These are phyloP conservation scores for Cosmia pyralina DNA, from an alignment of 2,888 invertebrate genomes.

Conservation along the genomic window DNA sequence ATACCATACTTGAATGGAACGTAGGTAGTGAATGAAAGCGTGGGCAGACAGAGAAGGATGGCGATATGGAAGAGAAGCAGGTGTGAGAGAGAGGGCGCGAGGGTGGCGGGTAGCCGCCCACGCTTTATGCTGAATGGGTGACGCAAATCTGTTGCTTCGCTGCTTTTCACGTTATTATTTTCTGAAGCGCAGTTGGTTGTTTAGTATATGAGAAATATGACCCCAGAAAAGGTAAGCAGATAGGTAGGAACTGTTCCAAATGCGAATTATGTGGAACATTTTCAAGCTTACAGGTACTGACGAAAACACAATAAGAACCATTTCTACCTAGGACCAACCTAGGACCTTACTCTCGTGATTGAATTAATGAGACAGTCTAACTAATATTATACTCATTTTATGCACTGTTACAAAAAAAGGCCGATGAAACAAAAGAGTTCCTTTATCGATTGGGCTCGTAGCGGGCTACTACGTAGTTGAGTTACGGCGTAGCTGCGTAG, in stretches of 20 bases:
- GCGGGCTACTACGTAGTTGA: slow-evolving; percentile 33
- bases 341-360: background rate
- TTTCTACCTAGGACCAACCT: no score
- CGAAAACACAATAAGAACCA: background rate
- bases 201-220: slow-evolving; percentile 36
- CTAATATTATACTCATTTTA: background rate
- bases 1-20: slow-evolving; percentile 77
- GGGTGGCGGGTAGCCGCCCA: slow-evolving; percentile 63
- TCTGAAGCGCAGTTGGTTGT: slow-evolving; percentile 49
- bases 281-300: background rate
- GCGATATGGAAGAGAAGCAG: slow-evolving; percentile 21
- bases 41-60: slow-evolving; percentile 74
- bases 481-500: slow-evolving; percentile 56
- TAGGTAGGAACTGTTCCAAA: background rate
- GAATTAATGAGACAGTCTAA: background rate
- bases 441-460: slow-evolving; percentile 43
- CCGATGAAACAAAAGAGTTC: slow-evolving; percentile 9
- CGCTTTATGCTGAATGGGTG: slow-evolving; percentile 80
- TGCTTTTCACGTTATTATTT: slow-evolving; percentile 63
- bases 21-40: slow-evolving; percentile 82
- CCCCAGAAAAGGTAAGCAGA: no score
- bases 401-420: background rate
- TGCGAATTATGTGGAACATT: background rate
- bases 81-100: slow-evolving; percentile 44
- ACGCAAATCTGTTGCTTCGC: slow-evolving; percentile 72